Base-by-base conservation (phyloP, 2,888 invertebrate species). In the Hirtodrosophila confusa region DNA sequence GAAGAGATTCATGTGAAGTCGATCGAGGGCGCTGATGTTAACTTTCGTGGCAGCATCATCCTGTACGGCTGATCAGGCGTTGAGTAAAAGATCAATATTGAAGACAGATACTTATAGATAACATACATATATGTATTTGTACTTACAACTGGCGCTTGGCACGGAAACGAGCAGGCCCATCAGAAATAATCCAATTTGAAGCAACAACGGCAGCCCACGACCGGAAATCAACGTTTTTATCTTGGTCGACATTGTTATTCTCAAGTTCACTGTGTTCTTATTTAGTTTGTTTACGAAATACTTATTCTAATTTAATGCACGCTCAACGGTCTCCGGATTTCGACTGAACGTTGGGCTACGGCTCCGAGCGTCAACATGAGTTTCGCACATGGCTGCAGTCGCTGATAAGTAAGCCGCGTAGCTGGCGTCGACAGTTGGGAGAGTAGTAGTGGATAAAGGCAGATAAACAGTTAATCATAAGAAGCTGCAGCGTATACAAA, bases 1-100 rank as follows among this genome's bases (percentile, higher is more conserved):
- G 35, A 95, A 92, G 10, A 95, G 90, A 84, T 94, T 80, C 39
- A 82, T 64, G 31, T 85, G 84, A 27, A 90, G 74, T 2, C 80
- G 77, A 47, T 89, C 89, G 24, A 78, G 37, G 17, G 80, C 48
- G 17, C 82, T 88, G 29, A 86, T 68, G 51, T 86, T 89, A 29
- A 24, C 48, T 17, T 10, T 35, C 1, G 35, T 43, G 17, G 17
- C 69, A 41, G 41, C 7, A 2, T 54, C 39, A 5, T 44, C 48
- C 3, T 37, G n/a, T 3, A 24, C 10, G 12, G 53, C 74, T 73
- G 49, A 45, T 56, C 44, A 36, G 29, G n/a, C 33, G 47, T 33
- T 41, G 17, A 17, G 27, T 61, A 11, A 7, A 5, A 23, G 12
- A 43, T 24, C 43, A 10, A 23, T 35, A 27, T 6, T 36, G 35